phyloP scores from a whole-genome alignment of 2,797 vertebrate species.

The Streptopelia turtur region DNA sequence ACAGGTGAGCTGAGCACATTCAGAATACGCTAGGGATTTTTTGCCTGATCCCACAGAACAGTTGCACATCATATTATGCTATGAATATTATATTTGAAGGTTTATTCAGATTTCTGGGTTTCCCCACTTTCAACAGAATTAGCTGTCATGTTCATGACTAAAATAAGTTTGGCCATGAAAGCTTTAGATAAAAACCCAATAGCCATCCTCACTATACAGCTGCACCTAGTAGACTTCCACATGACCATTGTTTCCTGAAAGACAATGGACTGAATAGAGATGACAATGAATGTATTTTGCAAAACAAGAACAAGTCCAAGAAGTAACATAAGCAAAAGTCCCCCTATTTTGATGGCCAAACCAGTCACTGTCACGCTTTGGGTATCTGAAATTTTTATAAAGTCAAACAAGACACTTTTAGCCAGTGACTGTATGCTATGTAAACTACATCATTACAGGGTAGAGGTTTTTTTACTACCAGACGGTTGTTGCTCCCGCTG shows the following conservation, averaged over 20 bases:
- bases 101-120: background rate
- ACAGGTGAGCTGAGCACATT: background rate
- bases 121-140: background rate
- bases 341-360: background rate
- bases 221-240: background rate
- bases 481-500: slow-evolving; percentile 20
- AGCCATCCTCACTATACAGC: background rate
- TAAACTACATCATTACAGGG: background rate
- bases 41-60: background rate
- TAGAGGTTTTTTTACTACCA: slow-evolving; percentile 61
- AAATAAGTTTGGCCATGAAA: background rate
- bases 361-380: background rate
- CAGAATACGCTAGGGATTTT: background rate
- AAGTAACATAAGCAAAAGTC: background rate
- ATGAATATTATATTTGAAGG: background rate
- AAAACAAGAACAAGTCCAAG: background rate
- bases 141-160: background rate
- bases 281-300: background rate
- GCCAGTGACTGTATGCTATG: too few species aligned
- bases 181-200: background rate
- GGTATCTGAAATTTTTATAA: background rate
- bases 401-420: background rate
- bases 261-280: background rate
- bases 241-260: background rate
- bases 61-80: background rate